phyloP scores from a whole-genome alignment of 2,797 vertebrate species.

The Loris lydekkerianus region DNA sequence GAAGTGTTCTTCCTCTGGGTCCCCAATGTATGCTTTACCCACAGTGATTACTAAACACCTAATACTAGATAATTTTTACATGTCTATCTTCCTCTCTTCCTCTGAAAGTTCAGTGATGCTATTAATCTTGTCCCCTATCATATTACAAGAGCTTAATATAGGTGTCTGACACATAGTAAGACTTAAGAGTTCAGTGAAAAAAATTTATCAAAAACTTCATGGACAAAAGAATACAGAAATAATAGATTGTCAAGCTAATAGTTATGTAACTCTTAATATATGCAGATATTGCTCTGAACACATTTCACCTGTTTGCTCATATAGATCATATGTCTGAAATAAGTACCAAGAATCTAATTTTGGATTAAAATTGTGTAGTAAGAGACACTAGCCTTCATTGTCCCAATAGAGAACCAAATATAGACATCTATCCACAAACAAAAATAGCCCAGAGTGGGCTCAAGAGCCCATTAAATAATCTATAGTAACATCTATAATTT shows the following conservation, averaged over 20 bases:
- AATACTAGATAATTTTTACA: background rate
- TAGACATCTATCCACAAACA: background rate
- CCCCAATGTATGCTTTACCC: background rate
- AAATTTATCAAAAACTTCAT: background rate
- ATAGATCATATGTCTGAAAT: background rate
- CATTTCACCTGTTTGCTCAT: background rate
- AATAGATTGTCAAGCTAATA: background rate
- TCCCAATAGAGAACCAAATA: background rate
- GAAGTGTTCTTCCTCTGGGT: background rate
- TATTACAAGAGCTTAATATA: background rate
- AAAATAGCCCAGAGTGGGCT: background rate
- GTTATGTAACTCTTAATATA: background rate
- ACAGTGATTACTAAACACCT: background rate
- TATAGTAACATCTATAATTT: background rate
- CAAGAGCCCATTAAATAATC: background rate
- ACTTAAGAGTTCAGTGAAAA: background rate
- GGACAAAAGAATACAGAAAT: constrained; percentile 8
- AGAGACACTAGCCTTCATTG: background rate
- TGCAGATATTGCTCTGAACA: background rate
- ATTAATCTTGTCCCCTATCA: background rate
- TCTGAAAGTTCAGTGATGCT: background rate
- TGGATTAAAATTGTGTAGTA: background rate
- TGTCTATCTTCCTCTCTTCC: background rate
- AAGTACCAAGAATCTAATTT: background rate
- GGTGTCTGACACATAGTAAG: background rate